phyloP scores from a whole-genome alignment of 1,140 invertebrate genomes.

The Brachionus rubens region DNA sequence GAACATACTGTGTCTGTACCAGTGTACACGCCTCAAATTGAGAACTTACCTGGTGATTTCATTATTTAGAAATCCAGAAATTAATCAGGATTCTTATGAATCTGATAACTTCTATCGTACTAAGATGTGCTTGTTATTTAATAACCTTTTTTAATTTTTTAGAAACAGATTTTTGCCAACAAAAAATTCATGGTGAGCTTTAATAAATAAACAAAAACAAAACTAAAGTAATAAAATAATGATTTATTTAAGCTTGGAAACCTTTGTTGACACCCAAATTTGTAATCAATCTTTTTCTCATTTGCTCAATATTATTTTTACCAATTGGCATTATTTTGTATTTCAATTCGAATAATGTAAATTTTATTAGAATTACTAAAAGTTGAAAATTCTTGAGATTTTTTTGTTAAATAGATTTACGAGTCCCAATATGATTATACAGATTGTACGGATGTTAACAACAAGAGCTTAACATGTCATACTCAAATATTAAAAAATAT shows the following conservation, averaged over 20 bases:
- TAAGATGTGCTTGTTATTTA: too few species aligned
- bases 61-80: too few species aligned
- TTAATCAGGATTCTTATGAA: too few species aligned
- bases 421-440: constrained; percentile 29
- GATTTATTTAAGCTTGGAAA: constrained; percentile 74
- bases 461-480: constrained; percentile 70
- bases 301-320: constrained; percentile 92
- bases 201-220: neutral
- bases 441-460: constrained; percentile 62
- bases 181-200: neutral
- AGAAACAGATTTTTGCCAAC: constrained; percentile 13
- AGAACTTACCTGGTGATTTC: too few species aligned
- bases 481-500: constrained; percentile 70
- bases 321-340: constrained; percentile 80
- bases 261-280: constrained; percentile 96
- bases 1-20: too few species aligned
- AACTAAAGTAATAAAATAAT: neutral
- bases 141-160: neutral
- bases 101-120: too few species aligned
- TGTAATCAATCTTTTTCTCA: constrained; percentile 91
- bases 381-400: neutral
- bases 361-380: neutral
- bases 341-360: constrained; percentile 63
- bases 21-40: too few species aligned
- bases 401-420: constrained; percentile 10